phyloP scores from a whole-genome alignment of 1,140 invertebrate genomes.

The Piezodorus guildinii region DNA sequence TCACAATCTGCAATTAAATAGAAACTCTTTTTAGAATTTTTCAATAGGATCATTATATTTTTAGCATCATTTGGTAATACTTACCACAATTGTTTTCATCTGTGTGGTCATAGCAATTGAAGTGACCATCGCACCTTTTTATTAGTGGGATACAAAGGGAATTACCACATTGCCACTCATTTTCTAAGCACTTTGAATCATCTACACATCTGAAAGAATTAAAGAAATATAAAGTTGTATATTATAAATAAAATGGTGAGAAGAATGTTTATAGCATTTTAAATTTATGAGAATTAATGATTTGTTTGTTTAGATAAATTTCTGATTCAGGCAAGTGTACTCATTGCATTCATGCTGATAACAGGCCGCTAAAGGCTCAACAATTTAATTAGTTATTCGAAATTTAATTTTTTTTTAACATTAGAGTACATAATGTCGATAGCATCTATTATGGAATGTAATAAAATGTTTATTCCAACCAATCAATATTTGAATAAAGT shows the following conservation, averaged over 20 bases:
- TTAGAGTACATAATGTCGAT: too few relatives aligned
- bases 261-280: background rate
- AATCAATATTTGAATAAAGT: too few relatives aligned
- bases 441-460: too few relatives aligned
- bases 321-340: too few relatives aligned
- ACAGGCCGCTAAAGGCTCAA: too few relatives aligned
- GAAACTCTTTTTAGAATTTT: background rate
- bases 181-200: conserved; percentile 38
- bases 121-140: conserved; percentile 59
- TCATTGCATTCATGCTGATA: too few relatives aligned
- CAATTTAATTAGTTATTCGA: too few relatives aligned
- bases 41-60: background rate
- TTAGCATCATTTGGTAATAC: background rate
- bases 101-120: conserved; percentile 68
- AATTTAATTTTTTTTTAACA: too few relatives aligned
- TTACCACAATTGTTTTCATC: conserved; percentile 68
- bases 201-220: conserved; percentile 34
- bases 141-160: conserved; percentile 53
- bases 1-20: conserved; percentile 49
- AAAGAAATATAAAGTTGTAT: background rate
- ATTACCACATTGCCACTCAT: conserved; percentile 58
- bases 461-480: too few relatives aligned
- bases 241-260: background rate
- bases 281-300: too few relatives aligned
- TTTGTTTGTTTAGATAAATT: too few relatives aligned